Percentiles rank a stretch among this genome's conserved stretches.
phyloP scores from a whole-genome alignment of 2,113 vertebrate genomes.

The Taxidea taxus region DNA sequence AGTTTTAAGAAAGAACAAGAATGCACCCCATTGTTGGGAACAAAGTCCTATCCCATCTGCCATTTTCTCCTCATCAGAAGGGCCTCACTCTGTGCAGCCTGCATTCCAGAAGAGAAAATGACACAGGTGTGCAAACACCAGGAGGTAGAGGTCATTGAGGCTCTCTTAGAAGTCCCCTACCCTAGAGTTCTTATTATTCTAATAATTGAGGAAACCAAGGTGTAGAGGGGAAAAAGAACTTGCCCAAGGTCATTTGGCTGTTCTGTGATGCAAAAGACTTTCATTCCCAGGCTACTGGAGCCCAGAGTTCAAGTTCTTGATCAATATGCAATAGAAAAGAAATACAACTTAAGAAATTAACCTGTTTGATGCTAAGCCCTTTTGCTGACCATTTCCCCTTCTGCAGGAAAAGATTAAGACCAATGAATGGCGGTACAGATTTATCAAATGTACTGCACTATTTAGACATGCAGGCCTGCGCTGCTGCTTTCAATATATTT shows the following conservation, averaged over 20 bases:
- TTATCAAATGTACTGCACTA: neutral
- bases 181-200: neutral
- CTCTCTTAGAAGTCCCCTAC: neutral
- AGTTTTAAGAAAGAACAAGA: neutral
- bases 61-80: neutral
- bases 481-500: neutral
- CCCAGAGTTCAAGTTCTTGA: slow-evolving; percentile 2
- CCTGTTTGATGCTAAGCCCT: neutral
- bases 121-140: too few species aligned
- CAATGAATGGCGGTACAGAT: neutral
- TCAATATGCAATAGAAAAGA: neutral
- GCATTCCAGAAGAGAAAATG: neutral
- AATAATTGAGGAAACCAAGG: neutral
- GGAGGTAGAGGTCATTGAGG: neutral
- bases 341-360: neutral
- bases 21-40: neutral
- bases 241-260: neutral
- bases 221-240: neutral
- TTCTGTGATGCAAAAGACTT: neutral
- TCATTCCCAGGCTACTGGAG: neutral
- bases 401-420: neutral
- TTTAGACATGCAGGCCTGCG: neutral
- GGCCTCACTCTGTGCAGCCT: neutral
- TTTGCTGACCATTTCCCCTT: neutral
- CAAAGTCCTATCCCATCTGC: neutral